These are phyloP conservation scores for Tipula vernalis DNA, from an alignment of 2,888 invertebrate species.

Conservation along the genomic window DNA sequence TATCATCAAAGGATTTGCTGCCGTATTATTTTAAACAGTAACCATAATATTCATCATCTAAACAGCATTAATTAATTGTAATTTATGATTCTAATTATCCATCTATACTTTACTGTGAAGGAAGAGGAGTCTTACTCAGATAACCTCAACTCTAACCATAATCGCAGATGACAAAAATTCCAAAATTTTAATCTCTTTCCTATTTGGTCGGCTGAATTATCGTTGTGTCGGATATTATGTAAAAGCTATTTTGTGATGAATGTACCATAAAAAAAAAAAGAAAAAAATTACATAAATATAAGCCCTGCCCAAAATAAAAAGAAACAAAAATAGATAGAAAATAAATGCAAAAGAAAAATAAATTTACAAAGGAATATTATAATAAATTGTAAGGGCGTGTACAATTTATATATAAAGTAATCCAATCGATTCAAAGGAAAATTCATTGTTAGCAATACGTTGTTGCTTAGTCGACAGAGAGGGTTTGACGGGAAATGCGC, in stretches of 20 bases:
- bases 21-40: no score
- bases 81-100: no score
- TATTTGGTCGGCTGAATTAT: background rate
- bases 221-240: background rate
- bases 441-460: background rate
- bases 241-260: background rate
- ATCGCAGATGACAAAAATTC: background rate
- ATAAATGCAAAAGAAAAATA: background rate
- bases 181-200: no score
- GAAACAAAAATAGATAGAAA: background rate
- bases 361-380: background rate
- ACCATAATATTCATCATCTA: no score
- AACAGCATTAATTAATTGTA: no score
- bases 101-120: no score
- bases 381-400: background rate
- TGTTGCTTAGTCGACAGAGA: background rate
- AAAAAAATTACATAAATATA: background rate
- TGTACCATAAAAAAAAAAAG: background rate
- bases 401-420: background rate
- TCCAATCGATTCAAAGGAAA: background rate
- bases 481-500: background rate
- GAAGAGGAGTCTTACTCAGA: no score
- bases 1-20: no score
- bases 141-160: no score
- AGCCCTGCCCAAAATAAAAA: background rate